Evolutionary conservation across 2,888 invertebrate genomes (phyloP).

Genomic region (Apamea epomidion): DNA sequence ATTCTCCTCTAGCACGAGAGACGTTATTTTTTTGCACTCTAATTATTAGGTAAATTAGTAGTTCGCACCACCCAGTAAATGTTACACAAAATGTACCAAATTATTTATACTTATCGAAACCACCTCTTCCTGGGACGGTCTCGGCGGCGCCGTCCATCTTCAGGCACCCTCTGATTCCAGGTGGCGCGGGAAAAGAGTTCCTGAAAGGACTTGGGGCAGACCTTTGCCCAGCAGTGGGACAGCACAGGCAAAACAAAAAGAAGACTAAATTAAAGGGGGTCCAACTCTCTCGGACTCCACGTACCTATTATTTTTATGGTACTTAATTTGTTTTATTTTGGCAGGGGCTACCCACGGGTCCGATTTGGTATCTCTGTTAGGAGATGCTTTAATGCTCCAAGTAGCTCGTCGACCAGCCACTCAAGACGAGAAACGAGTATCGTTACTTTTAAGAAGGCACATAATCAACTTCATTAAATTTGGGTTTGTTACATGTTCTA

Average conservation of each 20-base stretch:
- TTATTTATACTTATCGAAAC: neutral
- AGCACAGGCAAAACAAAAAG: neutral
- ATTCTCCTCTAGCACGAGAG: neutral
- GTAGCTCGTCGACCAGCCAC: constrained; percentile 91
- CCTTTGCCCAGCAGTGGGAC: neutral
- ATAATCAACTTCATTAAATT: constrained; percentile 87
- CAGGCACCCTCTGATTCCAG: neutral
- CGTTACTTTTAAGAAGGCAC: constrained; percentile 77
- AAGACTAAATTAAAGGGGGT: neutral
- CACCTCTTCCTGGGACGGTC: neutral
- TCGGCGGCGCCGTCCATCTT: no score
- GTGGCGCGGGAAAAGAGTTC: neutral
- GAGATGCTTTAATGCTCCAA: constrained; percentile 92
- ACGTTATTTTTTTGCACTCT: neutral
- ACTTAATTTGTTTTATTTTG: constrained; percentile 14
- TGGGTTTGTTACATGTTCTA: constrained; percentile 75
- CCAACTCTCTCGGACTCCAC: neutral
- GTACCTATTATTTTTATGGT: neutral
- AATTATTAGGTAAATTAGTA: neutral
- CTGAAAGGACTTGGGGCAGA: neutral
- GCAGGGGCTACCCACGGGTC: constrained; percentile 92
- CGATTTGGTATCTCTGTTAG: constrained; percentile 92
- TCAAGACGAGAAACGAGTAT: constrained; percentile 90
- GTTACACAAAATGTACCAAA: neutral
- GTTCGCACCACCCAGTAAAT: neutral